These are phyloP conservation scores for Scaptomyza caliginosa DNA, from an alignment of 2,888 invertebrate species.

Conservation along the genomic window DNA sequence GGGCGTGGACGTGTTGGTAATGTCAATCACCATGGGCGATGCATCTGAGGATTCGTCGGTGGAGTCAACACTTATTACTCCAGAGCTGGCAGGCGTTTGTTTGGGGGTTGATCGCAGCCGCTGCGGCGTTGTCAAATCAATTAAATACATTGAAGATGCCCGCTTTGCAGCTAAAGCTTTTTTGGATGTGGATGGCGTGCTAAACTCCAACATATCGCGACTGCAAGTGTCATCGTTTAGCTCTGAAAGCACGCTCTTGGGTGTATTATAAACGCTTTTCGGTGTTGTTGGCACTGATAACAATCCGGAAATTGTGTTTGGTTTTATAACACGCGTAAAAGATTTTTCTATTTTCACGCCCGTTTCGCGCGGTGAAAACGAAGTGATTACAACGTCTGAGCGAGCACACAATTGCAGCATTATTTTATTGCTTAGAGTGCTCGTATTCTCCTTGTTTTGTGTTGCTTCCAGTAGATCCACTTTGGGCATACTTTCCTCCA, in stretches of 20 bases:
- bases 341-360: conserved; percentile 79
- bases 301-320: conserved; percentile 14
- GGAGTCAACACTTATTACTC: conserved; percentile 67
- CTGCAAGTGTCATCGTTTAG: conserved; percentile 67
- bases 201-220: conserved; percentile 61
- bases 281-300: conserved; percentile 45
- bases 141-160: conserved; percentile 80
- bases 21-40: conserved; percentile 71
- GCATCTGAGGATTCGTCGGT: conserved; percentile 54
- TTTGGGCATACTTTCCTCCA: conserved; percentile 64
- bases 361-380: conserved; percentile 81
- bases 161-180: conserved; percentile 38
- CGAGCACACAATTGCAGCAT: conserved; percentile 60
- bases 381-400: conserved; percentile 81
- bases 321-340: conserved; percentile 71
- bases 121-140: conserved; percentile 82
- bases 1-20: conserved; percentile 53
- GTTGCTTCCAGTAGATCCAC: conserved; percentile 68
- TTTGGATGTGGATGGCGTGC: conserved; percentile 75
- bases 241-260: conserved; percentile 70
- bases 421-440: conserved; percentile 49
- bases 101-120: conserved; percentile 45
- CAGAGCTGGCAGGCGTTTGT: conserved; percentile 44
- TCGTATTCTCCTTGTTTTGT: conserved; percentile 73
- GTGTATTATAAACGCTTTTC: conserved; percentile 68